These are phyloP conservation scores for Temnothorax nylanderi DNA, from an alignment of 1,140 invertebrate genomes.

Conservation along the genomic window DNA sequence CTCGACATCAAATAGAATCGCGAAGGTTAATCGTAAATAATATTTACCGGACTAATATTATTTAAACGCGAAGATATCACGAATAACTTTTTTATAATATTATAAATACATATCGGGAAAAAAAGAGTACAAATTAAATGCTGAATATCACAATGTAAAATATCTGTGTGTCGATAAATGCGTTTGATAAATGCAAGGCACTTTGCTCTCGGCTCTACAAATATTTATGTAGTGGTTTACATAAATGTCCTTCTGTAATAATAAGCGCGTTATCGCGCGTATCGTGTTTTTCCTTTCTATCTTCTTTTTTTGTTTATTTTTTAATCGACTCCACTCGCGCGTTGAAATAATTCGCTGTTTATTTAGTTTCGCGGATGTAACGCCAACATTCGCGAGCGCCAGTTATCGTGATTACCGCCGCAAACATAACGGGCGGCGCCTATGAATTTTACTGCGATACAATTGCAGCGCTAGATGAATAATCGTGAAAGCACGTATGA, in stretches of 20 bases:
- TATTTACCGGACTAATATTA: not conserved
- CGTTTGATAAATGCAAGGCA: not conserved
- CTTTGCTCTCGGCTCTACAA: conserved; percentile 1
- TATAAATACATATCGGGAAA: not conserved
- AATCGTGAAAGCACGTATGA: conserved; percentile 13
- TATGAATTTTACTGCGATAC: conserved; percentile 63
- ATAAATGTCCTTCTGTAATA: conserved; percentile 36
- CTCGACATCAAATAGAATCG: not conserved
- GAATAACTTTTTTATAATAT: conserved; percentile 6
- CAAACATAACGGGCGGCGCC: conserved; percentile 54
- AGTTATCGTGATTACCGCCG: conserved; percentile 64
- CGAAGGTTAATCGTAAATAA: not conserved
- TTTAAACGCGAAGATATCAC: not conserved
- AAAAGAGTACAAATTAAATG: conserved; percentile 13
- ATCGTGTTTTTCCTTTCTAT: conserved; percentile 3
- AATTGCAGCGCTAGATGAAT: conserved; percentile 52
- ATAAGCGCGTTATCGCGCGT: conserved; percentile 36
- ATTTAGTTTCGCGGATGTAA: conserved; percentile 61
- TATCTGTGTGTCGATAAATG: not conserved
- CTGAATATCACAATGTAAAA: conserved; percentile 5
- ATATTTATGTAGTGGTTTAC: conserved; percentile 31
- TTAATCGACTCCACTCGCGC: conserved; percentile 2
- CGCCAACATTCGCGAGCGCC: conserved; percentile 61
- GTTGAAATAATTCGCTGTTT: conserved; percentile 41
- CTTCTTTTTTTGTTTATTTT: not conserved